phyloP scores from a whole-genome alignment of 1,140 invertebrate species.

The Drosophila persimilis region DNA sequence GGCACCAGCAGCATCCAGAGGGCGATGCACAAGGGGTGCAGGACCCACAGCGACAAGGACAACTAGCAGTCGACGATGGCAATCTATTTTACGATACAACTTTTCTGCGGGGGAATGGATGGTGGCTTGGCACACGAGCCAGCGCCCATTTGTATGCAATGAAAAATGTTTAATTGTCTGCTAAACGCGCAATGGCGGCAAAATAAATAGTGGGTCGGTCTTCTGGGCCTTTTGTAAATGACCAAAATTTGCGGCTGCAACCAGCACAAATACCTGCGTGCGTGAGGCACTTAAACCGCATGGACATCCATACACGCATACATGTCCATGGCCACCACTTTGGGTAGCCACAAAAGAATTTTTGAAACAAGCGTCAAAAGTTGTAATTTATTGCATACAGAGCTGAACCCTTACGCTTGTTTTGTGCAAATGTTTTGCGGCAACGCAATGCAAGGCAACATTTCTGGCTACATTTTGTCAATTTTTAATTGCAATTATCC shows the following conservation, averaged over 20 bases:
- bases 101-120: slow-evolving; percentile 29
- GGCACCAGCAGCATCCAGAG: too few species aligned
- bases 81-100: slow-evolving; percentile 57
- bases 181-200: slow-evolving; percentile 68
- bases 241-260: slow-evolving; percentile 33
- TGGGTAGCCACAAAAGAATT: slow-evolving; percentile 59
- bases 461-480: slow-evolving; percentile 54
- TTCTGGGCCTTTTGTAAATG: slow-evolving; percentile 43
- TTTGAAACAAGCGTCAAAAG: slow-evolving; percentile 67
- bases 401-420: slow-evolving; percentile 22
- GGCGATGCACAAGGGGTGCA: neutral
- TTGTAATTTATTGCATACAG: slow-evolving; percentile 68
- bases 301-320: slow-evolving; percentile 19
- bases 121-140: neutral
- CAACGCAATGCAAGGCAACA: slow-evolving; percentile 23
- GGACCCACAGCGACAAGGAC: slow-evolving; percentile 30
- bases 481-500: slow-evolving; percentile 62
- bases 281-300: slow-evolving; percentile 52
- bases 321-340: slow-evolving; percentile 38
- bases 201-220: slow-evolving; percentile 60
- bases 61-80: slow-evolving; percentile 35
- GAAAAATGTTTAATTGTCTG: slow-evolving; percentile 80
- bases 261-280: slow-evolving; percentile 62
- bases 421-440: slow-evolving; percentile 52
- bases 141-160: slow-evolving; percentile 71